Percentiles rank a stretch among this genome's conserved stretches.
phyloP scores from a whole-genome alignment of 2,888 invertebrate species.

The Pyralis farinalis region DNA sequence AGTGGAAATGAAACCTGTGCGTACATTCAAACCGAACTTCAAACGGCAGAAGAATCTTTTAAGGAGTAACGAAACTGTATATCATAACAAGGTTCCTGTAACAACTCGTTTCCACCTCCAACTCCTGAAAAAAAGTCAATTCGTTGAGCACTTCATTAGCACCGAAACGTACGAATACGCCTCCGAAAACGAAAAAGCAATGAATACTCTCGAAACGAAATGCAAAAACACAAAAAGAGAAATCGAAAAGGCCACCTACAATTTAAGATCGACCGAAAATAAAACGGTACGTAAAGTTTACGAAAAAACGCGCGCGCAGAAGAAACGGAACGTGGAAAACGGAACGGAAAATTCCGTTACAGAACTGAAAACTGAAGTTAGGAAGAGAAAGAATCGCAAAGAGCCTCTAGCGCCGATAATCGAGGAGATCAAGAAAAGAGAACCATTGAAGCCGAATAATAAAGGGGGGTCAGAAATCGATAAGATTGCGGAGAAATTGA shows the following conservation, averaged over 20 bases:
- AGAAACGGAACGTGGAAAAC: constrained; percentile 27
- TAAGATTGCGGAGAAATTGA: constrained; percentile 70
- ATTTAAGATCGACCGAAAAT: constrained; percentile 55
- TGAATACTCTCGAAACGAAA: constrained; percentile 38
- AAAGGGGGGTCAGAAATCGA: constrained; percentile 59
- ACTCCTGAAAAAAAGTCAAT: constrained; percentile 63
- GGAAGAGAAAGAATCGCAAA: constrained; percentile 34
- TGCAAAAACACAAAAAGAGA: constrained; percentile 36
- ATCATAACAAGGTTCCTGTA: constrained; percentile 67
- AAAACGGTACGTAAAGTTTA: constrained; percentile 56
- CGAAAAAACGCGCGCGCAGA: constrained; percentile 40
- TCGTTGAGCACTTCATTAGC: constrained; percentile 51
- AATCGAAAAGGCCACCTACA: constrained; percentile 50
- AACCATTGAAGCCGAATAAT: constrained; percentile 42
- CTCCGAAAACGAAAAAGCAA: constrained; percentile 54
- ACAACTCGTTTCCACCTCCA: constrained; percentile 69
- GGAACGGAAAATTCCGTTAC: constrained; percentile 16
- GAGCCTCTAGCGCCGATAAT: constrained; percentile 66
- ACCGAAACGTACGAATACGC: constrained; percentile 65
- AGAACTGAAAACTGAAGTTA: constrained; percentile 22
- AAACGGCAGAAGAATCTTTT: constrained; percentile 57
- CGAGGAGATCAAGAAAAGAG: constrained; percentile 59
- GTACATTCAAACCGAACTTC: constrained; percentile 35
- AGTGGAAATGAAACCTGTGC: constrained; percentile 43
- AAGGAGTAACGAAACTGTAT: constrained; percentile 61